These are phyloP conservation scores for Orchestes rusci DNA, from an alignment of 2,888 invertebrate genomes.

Conservation along the genomic window DNA sequence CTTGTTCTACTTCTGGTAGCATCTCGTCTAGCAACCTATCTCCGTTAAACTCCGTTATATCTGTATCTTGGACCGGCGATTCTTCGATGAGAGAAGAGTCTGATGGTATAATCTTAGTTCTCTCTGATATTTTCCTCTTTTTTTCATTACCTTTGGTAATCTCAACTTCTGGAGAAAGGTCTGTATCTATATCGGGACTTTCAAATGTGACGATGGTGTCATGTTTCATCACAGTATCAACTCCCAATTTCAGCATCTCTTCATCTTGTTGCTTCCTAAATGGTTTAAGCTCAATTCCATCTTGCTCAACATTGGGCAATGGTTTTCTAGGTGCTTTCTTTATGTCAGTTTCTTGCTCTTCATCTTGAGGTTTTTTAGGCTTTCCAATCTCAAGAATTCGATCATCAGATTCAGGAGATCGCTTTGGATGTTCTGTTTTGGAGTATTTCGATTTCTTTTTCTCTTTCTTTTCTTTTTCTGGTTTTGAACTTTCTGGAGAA, in stretches of 20 bases:
- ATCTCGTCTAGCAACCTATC: constrained; percentile 34
- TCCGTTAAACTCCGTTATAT: constrained; percentile 6
- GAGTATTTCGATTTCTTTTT: constrained; percentile 38
- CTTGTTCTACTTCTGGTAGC: constrained; percentile 41
- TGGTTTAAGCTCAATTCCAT: constrained; percentile 38
- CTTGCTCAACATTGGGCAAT: constrained; percentile 41
- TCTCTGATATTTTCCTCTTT: constrained; percentile 32
- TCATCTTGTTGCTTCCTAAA: constrained; percentile 40
- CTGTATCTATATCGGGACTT: constrained; percentile 31
- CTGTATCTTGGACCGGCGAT: too few species aligned
- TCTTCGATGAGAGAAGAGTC: too few species aligned
- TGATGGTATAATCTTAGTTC: constrained; percentile 24
- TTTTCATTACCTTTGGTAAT: constrained; percentile 26
- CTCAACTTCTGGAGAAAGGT: constrained; percentile 32
- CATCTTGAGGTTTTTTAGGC: constrained; percentile 35
- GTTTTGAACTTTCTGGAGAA: constrained; percentile 37
- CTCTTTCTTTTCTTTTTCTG: constrained; percentile 35
- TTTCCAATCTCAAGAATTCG: constrained; percentile 31
- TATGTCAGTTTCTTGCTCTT: constrained; percentile 32
- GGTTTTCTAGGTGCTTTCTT: constrained; percentile 36
- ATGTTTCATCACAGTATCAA: constrained; percentile 30
- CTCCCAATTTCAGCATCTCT: constrained; percentile 29
- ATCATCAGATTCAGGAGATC: constrained; percentile 42
- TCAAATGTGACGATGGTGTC: constrained; percentile 28
- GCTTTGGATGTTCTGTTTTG: constrained; percentile 41